phyloP scores from a whole-genome alignment of 2,797 vertebrate genomes.

The Podarcis siculus region DNA sequence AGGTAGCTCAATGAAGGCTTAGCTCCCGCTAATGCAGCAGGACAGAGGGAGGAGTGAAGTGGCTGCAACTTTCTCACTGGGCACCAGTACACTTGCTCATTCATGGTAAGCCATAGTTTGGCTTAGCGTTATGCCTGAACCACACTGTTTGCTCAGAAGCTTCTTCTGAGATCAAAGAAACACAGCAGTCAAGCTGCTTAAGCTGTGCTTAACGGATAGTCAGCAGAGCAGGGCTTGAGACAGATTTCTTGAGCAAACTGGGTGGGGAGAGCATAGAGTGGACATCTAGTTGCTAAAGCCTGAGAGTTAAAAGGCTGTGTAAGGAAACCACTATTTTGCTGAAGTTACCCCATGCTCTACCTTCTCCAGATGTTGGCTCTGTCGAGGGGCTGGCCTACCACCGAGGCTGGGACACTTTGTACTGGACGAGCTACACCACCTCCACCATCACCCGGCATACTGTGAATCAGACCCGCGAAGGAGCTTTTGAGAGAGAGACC shows the following conservation, averaged over 20 bases:
- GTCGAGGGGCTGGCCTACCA: conserved; percentile 97
- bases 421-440: conserved; percentile 98
- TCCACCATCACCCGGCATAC: conserved; percentile 98
- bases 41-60: no score
- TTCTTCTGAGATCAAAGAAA: not conserved
- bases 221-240: not conserved
- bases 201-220: not conserved
- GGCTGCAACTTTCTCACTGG: no score
- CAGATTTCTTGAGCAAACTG: not conserved
- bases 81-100: no score
- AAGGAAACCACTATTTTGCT: not conserved
- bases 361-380: conserved; percentile 89
- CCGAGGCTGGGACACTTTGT: conserved; percentile 93
- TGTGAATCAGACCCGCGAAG: conserved; percentile 89
- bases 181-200: not conserved
- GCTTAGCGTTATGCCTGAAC: no score
- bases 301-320: not conserved
- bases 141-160: not conserved
- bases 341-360: not conserved
- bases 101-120: no score
- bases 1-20: no score
- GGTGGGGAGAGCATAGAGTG: fast-evolving
- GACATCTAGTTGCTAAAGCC: not conserved
- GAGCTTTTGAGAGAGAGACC: conserved; percentile 92
- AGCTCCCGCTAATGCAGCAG: no score